Evolutionary conservation across 2,888 invertebrate species (phyloP).

Genomic region (Neuroscelio doddi): DNA sequence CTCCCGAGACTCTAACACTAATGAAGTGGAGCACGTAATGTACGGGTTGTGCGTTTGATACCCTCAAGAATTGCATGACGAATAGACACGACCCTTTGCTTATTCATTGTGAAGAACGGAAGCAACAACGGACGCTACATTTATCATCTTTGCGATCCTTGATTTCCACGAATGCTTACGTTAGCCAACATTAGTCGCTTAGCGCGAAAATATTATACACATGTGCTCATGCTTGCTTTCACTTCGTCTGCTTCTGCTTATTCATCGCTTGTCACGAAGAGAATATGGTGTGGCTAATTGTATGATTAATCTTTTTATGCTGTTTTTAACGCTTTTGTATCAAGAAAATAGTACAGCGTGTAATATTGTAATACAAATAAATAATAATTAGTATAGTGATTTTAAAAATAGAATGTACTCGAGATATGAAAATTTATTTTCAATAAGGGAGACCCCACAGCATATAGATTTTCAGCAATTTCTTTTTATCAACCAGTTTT

Average conservation of each 20-base stretch:
- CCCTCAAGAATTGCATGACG: constrained; percentile 65
- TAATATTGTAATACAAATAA: too few species aligned
- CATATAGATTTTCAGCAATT: too few species aligned
- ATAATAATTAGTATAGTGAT: too few species aligned
- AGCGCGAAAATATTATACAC: constrained; percentile 7
- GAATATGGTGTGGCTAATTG: too few species aligned
- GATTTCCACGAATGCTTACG: constrained; percentile 34
- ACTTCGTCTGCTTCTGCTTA: not conserved
- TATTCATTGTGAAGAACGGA: constrained; percentile 39
- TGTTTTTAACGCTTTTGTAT: too few species aligned
- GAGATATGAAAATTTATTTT: too few species aligned
- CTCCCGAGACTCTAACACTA: constrained; percentile 55
- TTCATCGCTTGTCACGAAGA: not conserved
- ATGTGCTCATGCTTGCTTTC: not conserved
- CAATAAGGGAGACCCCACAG: too few species aligned
- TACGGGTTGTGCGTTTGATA: constrained; percentile 66
- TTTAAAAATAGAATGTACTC: too few species aligned
- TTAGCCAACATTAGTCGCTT: constrained; percentile 36
- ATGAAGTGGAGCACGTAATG: constrained; percentile 62
- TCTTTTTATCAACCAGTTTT: too few species aligned
- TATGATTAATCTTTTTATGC: too few species aligned
- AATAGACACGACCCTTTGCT: constrained; percentile 47
- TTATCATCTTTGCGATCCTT: constrained; percentile 25
- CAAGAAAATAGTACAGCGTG: too few species aligned
- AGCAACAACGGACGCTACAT: constrained; percentile 35